Evolutionary conservation across 2,888 invertebrate genomes (phyloP).

Genomic region (Deilephila elpenor): DNA sequence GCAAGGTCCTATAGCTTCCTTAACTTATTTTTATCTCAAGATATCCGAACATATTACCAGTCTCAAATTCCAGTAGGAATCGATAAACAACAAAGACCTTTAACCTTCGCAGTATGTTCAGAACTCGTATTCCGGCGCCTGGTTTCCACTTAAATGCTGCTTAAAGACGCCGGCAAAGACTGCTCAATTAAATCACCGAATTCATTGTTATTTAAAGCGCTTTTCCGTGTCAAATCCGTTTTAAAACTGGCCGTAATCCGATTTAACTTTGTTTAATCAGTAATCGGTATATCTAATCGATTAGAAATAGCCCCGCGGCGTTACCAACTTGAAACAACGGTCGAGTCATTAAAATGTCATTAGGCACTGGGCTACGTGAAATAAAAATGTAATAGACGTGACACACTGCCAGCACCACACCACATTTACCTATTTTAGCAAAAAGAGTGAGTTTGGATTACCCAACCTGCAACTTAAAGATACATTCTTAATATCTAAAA

Average conservation of each 20-base stretch:
- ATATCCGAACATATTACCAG: not conserved
- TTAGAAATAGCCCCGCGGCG: constrained; percentile 43
- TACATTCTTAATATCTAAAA: too few relatives aligned
- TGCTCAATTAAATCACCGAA: not conserved
- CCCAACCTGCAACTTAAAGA: not conserved
- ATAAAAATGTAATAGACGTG: constrained; percentile 29
- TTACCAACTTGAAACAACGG: constrained; percentile 47
- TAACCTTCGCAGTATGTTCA: not conserved
- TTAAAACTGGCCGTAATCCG: constrained; percentile 31
- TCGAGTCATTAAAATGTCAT: constrained; percentile 60
- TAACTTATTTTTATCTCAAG: not conserved
- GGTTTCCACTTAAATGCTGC: not conserved
- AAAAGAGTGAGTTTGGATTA: not conserved
- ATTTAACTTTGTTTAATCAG: constrained; percentile 48
- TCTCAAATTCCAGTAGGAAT: not conserved
- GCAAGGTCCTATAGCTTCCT: not conserved
- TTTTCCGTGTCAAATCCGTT: constrained; percentile 14
- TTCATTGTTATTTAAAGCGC: constrained; percentile 9
- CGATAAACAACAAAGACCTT: not conserved
- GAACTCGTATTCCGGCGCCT: not conserved
- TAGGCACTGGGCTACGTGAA: constrained; percentile 42
- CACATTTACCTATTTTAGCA: not conserved
- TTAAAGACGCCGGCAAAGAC: not conserved
- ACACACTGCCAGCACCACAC: not conserved
- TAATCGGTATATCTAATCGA: constrained; percentile 35